phyloP scores from a whole-genome alignment of 2,113 vertebrate species.

The Austrofundulus limnaeus region DNA sequence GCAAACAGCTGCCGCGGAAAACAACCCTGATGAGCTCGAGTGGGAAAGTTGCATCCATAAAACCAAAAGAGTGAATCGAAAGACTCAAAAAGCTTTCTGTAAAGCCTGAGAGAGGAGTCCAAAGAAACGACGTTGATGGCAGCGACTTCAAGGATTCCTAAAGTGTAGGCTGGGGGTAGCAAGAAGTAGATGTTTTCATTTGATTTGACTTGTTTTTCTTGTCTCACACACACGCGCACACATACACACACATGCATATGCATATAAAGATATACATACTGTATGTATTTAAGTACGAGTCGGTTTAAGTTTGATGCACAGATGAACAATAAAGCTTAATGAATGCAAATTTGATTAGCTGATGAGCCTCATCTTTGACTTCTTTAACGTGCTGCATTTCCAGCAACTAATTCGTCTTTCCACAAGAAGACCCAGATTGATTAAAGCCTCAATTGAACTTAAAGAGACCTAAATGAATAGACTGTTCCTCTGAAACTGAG shows the following conservation, averaged over 20 bases:
- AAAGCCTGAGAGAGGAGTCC: slow-evolving; percentile 1
- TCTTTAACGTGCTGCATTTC: neutral
- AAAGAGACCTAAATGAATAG: neutral
- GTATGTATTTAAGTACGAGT: neutral
- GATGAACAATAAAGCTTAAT: neutral
- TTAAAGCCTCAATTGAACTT: slow-evolving; percentile 12
- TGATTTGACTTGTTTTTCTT: neutral
- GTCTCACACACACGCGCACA: no score
- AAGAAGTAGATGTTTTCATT: neutral
- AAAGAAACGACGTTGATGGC: neutral
- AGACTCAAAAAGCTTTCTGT: neutral
- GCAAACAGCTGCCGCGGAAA: slow-evolving; percentile 27
- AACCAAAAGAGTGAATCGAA: slow-evolving; percentile 26
- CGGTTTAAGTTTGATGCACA: neutral
- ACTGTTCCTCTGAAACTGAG: neutral
- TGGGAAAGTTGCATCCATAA: slow-evolving; percentile 1
- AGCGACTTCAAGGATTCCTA: neutral
- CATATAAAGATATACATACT: neutral
- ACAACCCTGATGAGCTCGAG: slow-evolving; percentile 3
- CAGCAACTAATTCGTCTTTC: neutral
- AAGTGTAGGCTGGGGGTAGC: neutral
- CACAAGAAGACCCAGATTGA: neutral
- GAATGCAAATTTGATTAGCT: neutral
- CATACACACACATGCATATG: no score
- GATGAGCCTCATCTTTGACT: slow-evolving; percentile 2